phyloP scores from a whole-genome alignment of 1,140 invertebrate species.

The Panulirus ornatus region DNA sequence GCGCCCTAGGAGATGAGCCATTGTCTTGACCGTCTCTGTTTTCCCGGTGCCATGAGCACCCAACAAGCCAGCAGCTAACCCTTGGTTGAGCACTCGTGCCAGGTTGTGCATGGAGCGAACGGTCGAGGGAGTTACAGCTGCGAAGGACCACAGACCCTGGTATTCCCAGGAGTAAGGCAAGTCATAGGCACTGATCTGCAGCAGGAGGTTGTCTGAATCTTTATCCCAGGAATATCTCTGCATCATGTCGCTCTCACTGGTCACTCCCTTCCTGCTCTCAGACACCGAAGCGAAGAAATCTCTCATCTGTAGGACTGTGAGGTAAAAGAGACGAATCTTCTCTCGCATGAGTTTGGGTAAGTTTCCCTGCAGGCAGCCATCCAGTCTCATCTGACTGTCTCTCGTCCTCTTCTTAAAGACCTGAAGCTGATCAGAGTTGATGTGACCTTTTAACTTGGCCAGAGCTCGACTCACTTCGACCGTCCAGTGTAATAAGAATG shows the following conservation, averaged over 20 bases:
- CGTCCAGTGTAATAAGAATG: slow-evolving; percentile 56
- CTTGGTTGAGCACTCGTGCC: slow-evolving; percentile 43
- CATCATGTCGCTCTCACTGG: slow-evolving; percentile 44
- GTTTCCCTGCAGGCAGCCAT: slow-evolving; percentile 60
- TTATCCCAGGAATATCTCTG: slow-evolving; percentile 61
- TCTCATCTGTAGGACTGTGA: slow-evolving; percentile 62
- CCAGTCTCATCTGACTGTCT: slow-evolving; percentile 60
- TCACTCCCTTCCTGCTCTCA: slow-evolving; percentile 48
- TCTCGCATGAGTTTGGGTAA: slow-evolving; percentile 60
- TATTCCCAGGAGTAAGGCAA: slow-evolving; percentile 71
- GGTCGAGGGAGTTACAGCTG: slow-evolving; percentile 48
- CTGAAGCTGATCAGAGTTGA: slow-evolving; percentile 55
- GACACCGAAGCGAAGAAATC: slow-evolving; percentile 52
- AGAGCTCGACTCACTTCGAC: slow-evolving; percentile 63
- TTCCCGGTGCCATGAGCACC: slow-evolving; percentile 54
- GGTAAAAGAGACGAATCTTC: slow-evolving; percentile 62
- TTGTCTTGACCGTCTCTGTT: slow-evolving; percentile 42
- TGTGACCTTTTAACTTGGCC: slow-evolving; percentile 59
- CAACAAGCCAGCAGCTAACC: slow-evolving; percentile 44
- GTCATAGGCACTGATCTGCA: slow-evolving; percentile 43
- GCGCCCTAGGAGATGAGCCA: slow-evolving; percentile 63
- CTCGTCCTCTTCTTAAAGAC: slow-evolving; percentile 54
- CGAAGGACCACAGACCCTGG: slow-evolving; percentile 55
- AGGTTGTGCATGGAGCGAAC: slow-evolving; percentile 24
- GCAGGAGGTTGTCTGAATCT: slow-evolving; percentile 68